Conservation (phyloP, 64 coral and sea anemone genomes). For the Exaiptasia diaphana region DNA sequence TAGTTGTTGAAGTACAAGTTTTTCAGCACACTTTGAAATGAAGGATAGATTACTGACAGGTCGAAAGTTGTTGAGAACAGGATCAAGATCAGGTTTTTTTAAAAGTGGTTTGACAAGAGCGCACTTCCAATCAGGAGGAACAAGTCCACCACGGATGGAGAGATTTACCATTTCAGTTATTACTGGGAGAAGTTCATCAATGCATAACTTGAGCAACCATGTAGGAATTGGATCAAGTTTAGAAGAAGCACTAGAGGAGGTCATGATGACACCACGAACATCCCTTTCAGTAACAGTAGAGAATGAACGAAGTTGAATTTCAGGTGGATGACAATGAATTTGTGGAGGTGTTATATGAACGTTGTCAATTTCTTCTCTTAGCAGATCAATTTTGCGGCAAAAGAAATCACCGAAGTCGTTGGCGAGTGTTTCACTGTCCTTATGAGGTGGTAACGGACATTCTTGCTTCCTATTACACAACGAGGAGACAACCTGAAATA, state of each 20-base stretch:
- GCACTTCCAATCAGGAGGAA: constrained; percentile 10
- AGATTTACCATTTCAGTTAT: constrained; percentile 14
- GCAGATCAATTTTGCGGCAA: no score
- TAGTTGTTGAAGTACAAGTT: not conserved
- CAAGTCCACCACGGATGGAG: not conserved
- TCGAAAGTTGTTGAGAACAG: not conserved
- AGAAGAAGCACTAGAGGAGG: not conserved
- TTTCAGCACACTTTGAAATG: not conserved
- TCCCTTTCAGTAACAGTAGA: not conserved
- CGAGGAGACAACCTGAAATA: no score
- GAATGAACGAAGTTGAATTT: no score
- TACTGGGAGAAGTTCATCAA: constrained; percentile 9
- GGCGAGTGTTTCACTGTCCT: no score
- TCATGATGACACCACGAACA: not conserved
- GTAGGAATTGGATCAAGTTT: constrained; percentile 16
- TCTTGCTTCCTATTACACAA: no score
- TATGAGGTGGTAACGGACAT: no score
- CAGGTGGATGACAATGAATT: no score
- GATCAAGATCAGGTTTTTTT: constrained; percentile 3
- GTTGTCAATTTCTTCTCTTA: no score
- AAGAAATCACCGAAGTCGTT: no score
- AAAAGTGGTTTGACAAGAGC: constrained; percentile 17
- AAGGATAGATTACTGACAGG: constrained; percentile 35
- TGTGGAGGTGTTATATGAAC: no score
- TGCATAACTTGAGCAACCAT: not conserved